These are phyloP conservation scores for Mesodorylaimus sp. DNA, from an alignment of 2,888 invertebrate genomes.

Conservation along the genomic window DNA sequence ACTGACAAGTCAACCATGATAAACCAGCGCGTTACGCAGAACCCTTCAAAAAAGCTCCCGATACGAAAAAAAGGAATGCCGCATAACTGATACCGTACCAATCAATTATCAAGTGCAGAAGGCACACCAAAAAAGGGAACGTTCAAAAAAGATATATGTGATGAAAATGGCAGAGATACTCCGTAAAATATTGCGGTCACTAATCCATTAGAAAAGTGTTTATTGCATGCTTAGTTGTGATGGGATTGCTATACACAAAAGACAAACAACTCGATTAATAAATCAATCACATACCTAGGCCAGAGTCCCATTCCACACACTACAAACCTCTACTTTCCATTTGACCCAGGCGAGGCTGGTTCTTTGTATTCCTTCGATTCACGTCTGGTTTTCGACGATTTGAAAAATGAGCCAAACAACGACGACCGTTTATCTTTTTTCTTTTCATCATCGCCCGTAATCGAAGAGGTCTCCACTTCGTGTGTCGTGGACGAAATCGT, in stretches of 20 bases:
- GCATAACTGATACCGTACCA: not conserved
- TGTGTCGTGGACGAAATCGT: not conserved
- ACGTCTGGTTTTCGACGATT: not conserved
- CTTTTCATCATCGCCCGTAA: not conserved
- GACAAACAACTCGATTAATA: too few relatives aligned
- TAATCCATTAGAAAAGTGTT: too few relatives aligned
- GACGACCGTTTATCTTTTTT: conserved; percentile 6
- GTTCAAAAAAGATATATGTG: too few relatives aligned
- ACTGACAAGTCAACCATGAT: too few relatives aligned
- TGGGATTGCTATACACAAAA: too few relatives aligned
- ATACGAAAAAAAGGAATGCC: not conserved
- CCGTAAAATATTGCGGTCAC: too few relatives aligned
- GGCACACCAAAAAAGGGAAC: not conserved
- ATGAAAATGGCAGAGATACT: too few relatives aligned
- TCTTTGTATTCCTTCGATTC: not conserved
- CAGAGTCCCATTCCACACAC: too few relatives aligned
- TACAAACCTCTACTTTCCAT: not conserved
- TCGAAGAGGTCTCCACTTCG: not conserved
- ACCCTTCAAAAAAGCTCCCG: not conserved
- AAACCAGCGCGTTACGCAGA: not conserved
- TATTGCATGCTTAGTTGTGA: not conserved
- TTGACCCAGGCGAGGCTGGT: not conserved
- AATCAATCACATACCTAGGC: too few relatives aligned
- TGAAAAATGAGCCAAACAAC: conserved; percentile 5
- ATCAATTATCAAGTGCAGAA: not conserved